Conservation (phyloP, 1,140 invertebrate species). For the Babylonia areolata region DNA sequence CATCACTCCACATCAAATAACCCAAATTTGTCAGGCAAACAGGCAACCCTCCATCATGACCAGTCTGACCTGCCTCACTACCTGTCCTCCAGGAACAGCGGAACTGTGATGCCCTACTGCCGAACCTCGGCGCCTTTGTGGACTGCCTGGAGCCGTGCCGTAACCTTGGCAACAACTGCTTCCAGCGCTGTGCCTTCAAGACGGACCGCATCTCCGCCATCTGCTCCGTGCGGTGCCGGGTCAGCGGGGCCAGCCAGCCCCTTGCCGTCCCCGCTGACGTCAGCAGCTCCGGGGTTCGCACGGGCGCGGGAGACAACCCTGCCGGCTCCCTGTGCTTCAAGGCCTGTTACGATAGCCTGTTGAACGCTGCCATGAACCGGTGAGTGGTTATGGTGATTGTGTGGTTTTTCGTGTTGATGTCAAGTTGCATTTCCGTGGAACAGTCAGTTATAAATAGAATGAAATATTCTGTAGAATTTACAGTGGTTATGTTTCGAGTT, state of each 20-base stretch:
- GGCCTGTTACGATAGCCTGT: not conserved
- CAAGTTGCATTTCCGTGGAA: too few relatives aligned
- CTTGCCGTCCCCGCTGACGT: not conserved
- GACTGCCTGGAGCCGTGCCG: conserved; percentile 10
- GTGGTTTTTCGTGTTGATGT: too few relatives aligned
- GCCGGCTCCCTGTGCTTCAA: not conserved
- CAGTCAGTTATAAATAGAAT: too few relatives aligned
- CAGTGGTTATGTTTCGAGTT: not conserved
- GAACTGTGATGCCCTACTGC: not conserved
- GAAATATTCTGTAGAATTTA: too few relatives aligned
- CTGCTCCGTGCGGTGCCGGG: not conserved
- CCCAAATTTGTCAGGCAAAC: too few relatives aligned
- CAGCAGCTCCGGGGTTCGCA: not conserved
- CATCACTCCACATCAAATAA: too few relatives aligned
- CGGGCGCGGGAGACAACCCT: not conserved
- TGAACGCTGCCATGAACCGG: conserved; percentile 20
- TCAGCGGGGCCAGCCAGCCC: too few relatives aligned
- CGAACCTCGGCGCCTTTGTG: not conserved
- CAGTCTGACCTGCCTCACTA: too few relatives aligned
- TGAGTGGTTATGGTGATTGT: not conserved
- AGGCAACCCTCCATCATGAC: too few relatives aligned
- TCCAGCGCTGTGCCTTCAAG: conserved; percentile 31
- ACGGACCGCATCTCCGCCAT: conserved; percentile 5
- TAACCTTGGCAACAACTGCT: conserved; percentile 25
- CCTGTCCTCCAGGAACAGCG: not conserved